Conservation (phyloP, 37 sponge, comb jelly and placozoan species). For the Geodia barretti region DNA sequence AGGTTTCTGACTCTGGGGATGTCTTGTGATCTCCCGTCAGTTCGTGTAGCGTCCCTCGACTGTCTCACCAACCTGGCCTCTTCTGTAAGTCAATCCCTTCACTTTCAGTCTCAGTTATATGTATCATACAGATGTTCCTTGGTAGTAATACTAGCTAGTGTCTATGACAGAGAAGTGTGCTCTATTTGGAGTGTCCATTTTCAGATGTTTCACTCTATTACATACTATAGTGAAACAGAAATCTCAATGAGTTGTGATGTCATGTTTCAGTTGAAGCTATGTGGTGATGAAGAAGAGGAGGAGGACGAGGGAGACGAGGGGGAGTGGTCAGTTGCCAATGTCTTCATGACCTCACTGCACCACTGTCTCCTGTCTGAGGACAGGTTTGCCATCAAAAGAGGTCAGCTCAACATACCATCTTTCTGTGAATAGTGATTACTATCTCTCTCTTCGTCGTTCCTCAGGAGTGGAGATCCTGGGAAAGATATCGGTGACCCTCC, state of each 20-base stretch:
- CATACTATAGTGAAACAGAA: too few relatives aligned
- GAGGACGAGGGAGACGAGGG: too few relatives aligned
- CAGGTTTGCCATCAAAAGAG: constrained; percentile 7
- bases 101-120: not conserved
- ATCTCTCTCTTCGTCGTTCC: not conserved
- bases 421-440: not conserved
- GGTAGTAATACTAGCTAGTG: too few relatives aligned
- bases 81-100: constrained; percentile 6
- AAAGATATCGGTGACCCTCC: constrained; percentile 29
- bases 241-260: too few relatives aligned
- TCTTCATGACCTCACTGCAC: constrained; percentile 21
- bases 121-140: too few relatives aligned
- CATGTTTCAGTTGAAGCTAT: too few relatives aligned
- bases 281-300: too few relatives aligned
- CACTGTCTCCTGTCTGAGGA: constrained; percentile 37
- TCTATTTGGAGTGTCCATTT: not conserved
- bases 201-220: not conserved
- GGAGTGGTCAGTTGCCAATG: too few relatives aligned
- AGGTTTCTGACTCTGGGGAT: constrained; percentile 39
- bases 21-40: constrained; percentile 10
- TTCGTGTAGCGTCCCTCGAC: constrained; percentile 27
- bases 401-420: not conserved
- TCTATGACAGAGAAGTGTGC: not conserved
- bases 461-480: constrained; percentile 47
- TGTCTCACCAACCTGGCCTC: constrained; percentile 29